Base-by-base conservation (phyloP, 1,140 invertebrate species). In the Nebria ingens region DNA sequence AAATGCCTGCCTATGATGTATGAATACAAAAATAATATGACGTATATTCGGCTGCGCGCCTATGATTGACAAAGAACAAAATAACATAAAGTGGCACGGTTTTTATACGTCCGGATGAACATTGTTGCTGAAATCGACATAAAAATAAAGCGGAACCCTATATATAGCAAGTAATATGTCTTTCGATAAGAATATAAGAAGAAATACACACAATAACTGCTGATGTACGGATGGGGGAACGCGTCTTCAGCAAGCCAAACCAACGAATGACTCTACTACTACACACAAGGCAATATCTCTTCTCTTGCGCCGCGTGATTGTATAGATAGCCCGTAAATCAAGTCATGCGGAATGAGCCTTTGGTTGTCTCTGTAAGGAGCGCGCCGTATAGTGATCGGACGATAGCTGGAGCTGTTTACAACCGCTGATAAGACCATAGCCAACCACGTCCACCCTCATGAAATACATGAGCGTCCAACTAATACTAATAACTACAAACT, bases 81-180 rank as follows among this genome's bases (percentile, higher is more conserved):
- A 29, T 29, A 29, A 29, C 4, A 29, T 29, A 29, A 29, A 29
- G 13, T 29, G 13, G 25, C 25, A 29, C 13, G 4, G 25, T 6
- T 17, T 45, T 45, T 45, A 45, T 45, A 45, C 40, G 6, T 45
- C 9, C 15, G 3, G 3, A 17, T 17, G 40, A 45, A 45, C 40
- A 45, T 45, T 45, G 40, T 17, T 45, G 40, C 40, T 45, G 40
- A 45, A 45, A 45, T 45, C 40, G 40, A 45, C 40, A 45, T 45
- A 45, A 45, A 45, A 45, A 45, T 45, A 17, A 45, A 45, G 40
- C 15, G 40, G 17, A 17, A 4, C 40, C 40, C n/a, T n/a, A n/a
- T n/a, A n/a, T n/a, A n/a, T n/a, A 17, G 9, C 40, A 17, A 45
- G 40, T 45, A 45, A 45, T 45, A 45, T 45, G 40, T 45, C 40